phyloP scores from a whole-genome alignment of 2,888 invertebrate genomes.

The Cheilosia vernalis region DNA sequence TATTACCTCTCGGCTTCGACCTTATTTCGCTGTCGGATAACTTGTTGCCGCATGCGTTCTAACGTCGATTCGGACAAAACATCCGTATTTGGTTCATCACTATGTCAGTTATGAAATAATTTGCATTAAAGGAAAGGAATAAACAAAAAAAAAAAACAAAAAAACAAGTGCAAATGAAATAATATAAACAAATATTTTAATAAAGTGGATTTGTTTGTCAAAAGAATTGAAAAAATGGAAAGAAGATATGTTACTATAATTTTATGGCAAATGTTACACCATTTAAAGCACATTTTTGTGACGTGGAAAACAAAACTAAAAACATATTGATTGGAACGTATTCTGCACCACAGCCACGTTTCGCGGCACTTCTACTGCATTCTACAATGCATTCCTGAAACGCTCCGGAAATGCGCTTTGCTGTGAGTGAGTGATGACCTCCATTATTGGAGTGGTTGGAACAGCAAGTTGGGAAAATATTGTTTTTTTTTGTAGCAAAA shows the following conservation, averaged over 20 bases:
- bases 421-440: too few relatives aligned
- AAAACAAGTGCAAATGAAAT: conserved; percentile 52
- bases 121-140: conserved; percentile 47
- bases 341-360: too few relatives aligned
- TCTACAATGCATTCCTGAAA: too few relatives aligned
- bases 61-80: conserved; percentile 91
- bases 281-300: conserved; percentile 39
- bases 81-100: conserved; percentile 84
- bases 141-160: conserved; percentile 26
- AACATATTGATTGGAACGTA: too few relatives aligned
- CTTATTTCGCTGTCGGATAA: conserved; percentile 90
- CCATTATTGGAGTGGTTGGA: too few relatives aligned
- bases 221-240: conserved; percentile 19
- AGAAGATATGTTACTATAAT: not conserved
- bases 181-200: conserved; percentile 25
- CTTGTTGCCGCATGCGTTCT: conserved; percentile 91
- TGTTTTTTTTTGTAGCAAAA: too few relatives aligned
- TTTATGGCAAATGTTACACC: not conserved
- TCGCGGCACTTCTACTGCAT: too few relatives aligned
- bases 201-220: conserved; percentile 18
- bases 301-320: too few relatives aligned
- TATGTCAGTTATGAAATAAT: conserved; percentile 73
- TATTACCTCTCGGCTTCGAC: conserved; percentile 92
- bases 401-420: too few relatives aligned
- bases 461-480: too few relatives aligned